Evolutionary conservation across 64 coral and sea anemone genomes (phyloP), one percentile per base, ranked within the genome.

Genomic region (Astreopora myriophthalma): DNA sequence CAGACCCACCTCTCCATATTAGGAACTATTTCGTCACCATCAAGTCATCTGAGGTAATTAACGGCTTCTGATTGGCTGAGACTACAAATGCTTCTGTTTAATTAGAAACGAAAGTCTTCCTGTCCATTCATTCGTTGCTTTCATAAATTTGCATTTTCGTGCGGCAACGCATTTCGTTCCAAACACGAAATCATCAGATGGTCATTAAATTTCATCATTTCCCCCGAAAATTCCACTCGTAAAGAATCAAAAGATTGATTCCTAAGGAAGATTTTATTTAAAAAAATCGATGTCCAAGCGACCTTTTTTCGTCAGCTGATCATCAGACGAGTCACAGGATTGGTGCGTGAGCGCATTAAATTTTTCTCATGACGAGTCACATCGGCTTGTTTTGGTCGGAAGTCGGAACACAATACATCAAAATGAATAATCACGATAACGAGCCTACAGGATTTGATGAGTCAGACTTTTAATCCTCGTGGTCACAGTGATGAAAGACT

Each of bases 11-110:
- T 60, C 55, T 83, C 90, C 90, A 85, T 32, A 92, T 92, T 75
- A 61, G 90, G 90, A 71, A 12, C 10, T 84, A 69, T 92, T 75
- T 75, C 90, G 90, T 92, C 90, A 92, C 74, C 79, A 32, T 85
- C 12, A 92, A 70, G 90, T 92, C 90, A 92, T 92, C 71, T 92
- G 90, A 92, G 57, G 80, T 57, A 61, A 92, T 92, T 61, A 63
- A 29, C 34, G 80, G 22, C 3, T 44, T 92, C 48, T 92, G 67
- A 92, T 92, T 92, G 80, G 90, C 31, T 86, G 11, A 57, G 25
- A n/a, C 64, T 0, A 74, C 79, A 75, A 92, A 44, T 33, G 55
- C 80, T 30, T 71, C 49, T 85, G 69, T 71, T 88, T 92, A 20
- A 64, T 60, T 51, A 28, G 32, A 61, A 83, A 35, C 8, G 52